A percentile compares a stretch with the other conserved stretches of the same genome.
These are phyloP conservation scores for Cataglyphis livida DNA, from an alignment of 2,888 invertebrate genomes.

Conservation along the genomic window DNA sequence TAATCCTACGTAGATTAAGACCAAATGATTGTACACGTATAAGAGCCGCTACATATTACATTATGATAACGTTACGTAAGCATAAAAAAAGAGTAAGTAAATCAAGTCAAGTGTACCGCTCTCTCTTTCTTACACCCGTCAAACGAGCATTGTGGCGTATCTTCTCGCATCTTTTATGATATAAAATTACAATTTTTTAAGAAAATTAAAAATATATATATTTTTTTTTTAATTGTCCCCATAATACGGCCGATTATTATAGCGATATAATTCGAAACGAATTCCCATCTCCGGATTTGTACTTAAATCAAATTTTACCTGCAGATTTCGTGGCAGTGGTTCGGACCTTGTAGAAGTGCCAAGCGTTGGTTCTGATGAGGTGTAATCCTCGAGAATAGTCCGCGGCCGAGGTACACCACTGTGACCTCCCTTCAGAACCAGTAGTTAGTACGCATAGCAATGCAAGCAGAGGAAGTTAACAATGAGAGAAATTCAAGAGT, in stretches of 20 bases:
- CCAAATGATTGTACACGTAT: constrained; percentile 32
- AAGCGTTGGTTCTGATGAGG: constrained; percentile 83
- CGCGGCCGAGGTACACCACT: constrained; percentile 84
- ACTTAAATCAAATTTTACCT: constrained; percentile 81
- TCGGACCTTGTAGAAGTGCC: constrained; percentile 83
- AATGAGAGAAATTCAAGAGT: constrained; percentile 77
- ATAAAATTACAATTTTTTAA: constrained; percentile 5
- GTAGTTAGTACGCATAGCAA: constrained; percentile 85
- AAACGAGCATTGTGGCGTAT: constrained; percentile 59
- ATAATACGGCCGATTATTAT: constrained; percentile 3
- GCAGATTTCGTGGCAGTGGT: constrained; percentile 83
- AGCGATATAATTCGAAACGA: constrained; percentile 6
- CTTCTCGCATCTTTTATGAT: constrained; percentile 44
- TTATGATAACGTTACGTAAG: constrained; percentile 46
- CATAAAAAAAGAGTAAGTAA: constrained; percentile 18
- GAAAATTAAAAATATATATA: constrained; percentile 5
- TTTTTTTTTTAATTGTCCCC: background rate
- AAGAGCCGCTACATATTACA: constrained; percentile 37
- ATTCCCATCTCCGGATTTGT: constrained; percentile 48
- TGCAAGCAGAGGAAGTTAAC: constrained; percentile 83
- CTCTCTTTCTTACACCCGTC: constrained; percentile 58
- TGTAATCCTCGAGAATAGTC: constrained; percentile 85
- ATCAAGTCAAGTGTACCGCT: constrained; percentile 32
- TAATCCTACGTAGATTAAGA: constrained; percentile 55
- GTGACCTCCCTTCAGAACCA: constrained; percentile 85